A percentile compares a stretch with the other conserved stretches of the same genome.
phyloP scores from a whole-genome alignment of 2,797 vertebrate species.

The Falco berigora region DNA sequence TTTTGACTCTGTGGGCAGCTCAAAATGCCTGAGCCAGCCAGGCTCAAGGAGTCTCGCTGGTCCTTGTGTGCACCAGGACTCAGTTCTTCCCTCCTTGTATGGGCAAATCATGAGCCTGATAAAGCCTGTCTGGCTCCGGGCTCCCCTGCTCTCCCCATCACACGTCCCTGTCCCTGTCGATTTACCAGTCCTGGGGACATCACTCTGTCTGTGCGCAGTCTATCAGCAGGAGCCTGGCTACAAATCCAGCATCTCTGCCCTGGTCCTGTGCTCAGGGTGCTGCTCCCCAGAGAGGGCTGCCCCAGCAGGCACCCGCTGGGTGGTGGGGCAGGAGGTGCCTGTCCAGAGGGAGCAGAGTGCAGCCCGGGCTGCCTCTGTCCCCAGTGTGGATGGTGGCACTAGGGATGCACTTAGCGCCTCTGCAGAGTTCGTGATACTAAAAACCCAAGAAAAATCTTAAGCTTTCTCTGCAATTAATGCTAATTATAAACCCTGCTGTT shows the following conservation, averaged over 20 bases:
- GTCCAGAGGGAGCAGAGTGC: neutral
- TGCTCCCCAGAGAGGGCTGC: neutral
- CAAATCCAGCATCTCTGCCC: neutral
- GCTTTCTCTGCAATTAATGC: neutral
- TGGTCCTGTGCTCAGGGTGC: fast-evolving
- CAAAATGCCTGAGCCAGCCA: neutral
- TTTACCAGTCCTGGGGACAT: neutral
- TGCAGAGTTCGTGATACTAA: neutral
- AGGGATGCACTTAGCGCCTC: neutral
- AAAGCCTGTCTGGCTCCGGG: neutral
- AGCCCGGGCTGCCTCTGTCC: neutral
- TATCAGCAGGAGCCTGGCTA: neutral
- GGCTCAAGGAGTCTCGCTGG: neutral
- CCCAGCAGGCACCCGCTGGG: fast-evolving
- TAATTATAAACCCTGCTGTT: conserved; percentile 10
- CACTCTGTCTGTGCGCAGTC: neutral
- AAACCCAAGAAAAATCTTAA: neutral
- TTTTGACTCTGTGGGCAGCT: conserved; percentile 16
- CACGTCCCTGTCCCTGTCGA: neutral
- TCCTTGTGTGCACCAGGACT: neutral
- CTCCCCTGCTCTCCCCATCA: neutral
- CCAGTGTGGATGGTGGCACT: fast-evolving
- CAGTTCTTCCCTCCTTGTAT: conserved; percentile 8
- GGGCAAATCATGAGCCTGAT: neutral
- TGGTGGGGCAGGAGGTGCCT: neutral